Evolutionary conservation across 1,140 invertebrate species (phyloP).

Genomic region (Drosophila willistoni): DNA sequence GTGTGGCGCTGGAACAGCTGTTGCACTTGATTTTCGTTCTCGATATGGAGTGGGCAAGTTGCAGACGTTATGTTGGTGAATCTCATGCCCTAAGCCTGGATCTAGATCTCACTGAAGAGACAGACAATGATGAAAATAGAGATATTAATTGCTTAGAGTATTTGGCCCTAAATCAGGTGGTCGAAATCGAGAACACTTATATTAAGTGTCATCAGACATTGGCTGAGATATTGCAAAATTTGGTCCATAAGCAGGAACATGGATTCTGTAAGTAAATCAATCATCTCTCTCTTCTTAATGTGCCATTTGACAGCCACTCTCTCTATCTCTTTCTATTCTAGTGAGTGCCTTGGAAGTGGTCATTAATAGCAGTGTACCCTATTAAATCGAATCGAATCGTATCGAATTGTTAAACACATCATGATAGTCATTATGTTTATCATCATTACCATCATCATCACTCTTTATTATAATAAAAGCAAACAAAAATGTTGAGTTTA

Average conservation of each 20-base stretch:
- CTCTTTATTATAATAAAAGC: neutral
- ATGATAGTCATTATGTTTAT: neutral
- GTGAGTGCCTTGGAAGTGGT: constrained; percentile 70
- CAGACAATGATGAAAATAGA: neutral
- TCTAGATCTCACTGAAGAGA: constrained; percentile 29
- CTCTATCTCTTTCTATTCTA: constrained; percentile 33
- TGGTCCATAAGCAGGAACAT: constrained; percentile 61
- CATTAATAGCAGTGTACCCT: constrained; percentile 66
- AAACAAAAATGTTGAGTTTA: neutral
- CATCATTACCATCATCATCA: neutral
- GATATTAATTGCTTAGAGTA: constrained; percentile 40
- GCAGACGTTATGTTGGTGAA: constrained; percentile 42
- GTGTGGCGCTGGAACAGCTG: constrained; percentile 64
- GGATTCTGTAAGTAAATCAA: constrained; percentile 62
- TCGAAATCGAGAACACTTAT: constrained; percentile 71
- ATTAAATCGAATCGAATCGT: constrained; percentile 27
- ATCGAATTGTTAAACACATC: neutral
- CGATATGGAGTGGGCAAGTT: constrained; percentile 61
- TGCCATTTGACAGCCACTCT: neutral
- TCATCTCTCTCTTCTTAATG: neutral
- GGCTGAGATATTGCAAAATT: constrained; percentile 50
- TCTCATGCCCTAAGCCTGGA: constrained; percentile 57
- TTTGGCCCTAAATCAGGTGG: constrained; percentile 58
- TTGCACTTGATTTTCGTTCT: constrained; percentile 61
- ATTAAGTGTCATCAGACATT: constrained; percentile 73